Evolutionary conservation across 2,113 vertebrate species (phyloP), one percentile per base, ranked within the genome.

Genomic region (Cyanoderma ruficeps): DNA sequence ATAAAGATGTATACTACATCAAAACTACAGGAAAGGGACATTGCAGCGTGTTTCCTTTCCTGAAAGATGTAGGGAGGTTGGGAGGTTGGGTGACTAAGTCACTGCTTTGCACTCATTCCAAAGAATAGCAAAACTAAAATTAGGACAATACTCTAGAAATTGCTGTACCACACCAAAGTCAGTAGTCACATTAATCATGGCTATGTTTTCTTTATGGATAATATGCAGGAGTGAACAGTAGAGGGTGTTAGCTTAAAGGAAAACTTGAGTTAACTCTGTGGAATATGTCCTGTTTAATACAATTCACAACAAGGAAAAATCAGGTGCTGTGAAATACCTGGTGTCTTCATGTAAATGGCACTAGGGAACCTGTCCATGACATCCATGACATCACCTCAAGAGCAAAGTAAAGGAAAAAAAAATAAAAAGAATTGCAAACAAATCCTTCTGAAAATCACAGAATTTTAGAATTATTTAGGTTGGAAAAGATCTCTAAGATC

Each of bases 191-290:
- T 69, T 24, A 61, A 44, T 35, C 0, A 0, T 46, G 50, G 42
- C 63, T 80, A 5, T 8, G 2, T 83, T 84, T 79, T 64, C 6
- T 46, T 89, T 35, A 17, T 46, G 46, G 23, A 82, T 68, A 42
- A 49, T 61, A 72, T 65, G 15, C 70, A 47, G 53, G 21, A 96
- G 21, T 80, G 96, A 94, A 96, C 93, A 96, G 94, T 24, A 96
- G 96, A 94, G 89, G 95, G 94, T 93, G 95, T 90, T 87, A 89
- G 87, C 46, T 82, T 87, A 89, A 96, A 96, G 70, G 87, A 89
- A 96, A 95, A 95, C 63, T 18, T n/a, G 57, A 61, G 28, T 39
- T 53, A 20, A 22, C 8, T 37, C 1, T 33, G 20, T 44, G 47
- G 46, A 56, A 22, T 41, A 37, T 4, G 15, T 53, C 46, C 53